phyloP scores from a whole-genome alignment of 1,140 invertebrate species.

The Sweltsa coloradensis region DNA sequence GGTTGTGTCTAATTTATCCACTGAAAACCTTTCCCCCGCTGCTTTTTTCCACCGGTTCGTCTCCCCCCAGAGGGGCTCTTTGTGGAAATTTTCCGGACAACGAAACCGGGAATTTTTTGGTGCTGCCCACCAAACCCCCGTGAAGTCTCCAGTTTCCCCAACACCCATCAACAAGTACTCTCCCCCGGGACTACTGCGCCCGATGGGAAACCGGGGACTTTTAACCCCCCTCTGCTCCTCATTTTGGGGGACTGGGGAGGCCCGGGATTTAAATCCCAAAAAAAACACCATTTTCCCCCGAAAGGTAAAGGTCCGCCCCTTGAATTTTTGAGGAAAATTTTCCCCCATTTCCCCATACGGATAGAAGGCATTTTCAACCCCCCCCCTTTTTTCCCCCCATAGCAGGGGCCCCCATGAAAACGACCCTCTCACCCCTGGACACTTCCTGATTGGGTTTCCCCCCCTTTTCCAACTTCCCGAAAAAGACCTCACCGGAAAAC shows the following conservation, averaged over 20 bases:
- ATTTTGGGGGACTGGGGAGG: conserved; percentile 30
- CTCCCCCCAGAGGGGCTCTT: conserved; percentile 13
- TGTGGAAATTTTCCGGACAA: conserved; percentile 20
- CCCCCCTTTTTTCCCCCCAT: conserved; percentile 19
- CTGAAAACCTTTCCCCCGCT: conserved; percentile 17
- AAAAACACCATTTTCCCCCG: conserved; percentile 13
- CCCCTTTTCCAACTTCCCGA: conserved; percentile 12
- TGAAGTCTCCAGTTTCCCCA: not conserved
- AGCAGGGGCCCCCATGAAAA: conserved; percentile 18
- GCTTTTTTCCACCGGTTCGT: conserved; percentile 16
- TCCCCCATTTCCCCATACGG: conserved; percentile 19
- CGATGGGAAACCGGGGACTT: conserved; percentile 27
- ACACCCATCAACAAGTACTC: not conserved
- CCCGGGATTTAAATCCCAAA: conserved; percentile 20
- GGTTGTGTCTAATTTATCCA: conserved; percentile 16
- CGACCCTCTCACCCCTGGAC: conserved; percentile 19
- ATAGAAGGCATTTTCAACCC: conserved; percentile 25
- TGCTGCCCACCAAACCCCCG: no score
- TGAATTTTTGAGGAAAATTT: conserved; percentile 24
- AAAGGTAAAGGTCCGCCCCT: conserved; percentile 6
- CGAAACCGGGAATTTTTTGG: conserved; percentile 25
- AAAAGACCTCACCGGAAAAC: conserved; percentile 12
- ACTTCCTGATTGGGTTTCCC: conserved; percentile 22
- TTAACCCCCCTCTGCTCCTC: conserved; percentile 26
- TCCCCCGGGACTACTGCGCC: not conserved